A percentile compares a stretch with the other conserved stretches of the same genome.
Conservation (phyloP, 1,140 invertebrate species). For the Zaprionus davidi region DNA sequence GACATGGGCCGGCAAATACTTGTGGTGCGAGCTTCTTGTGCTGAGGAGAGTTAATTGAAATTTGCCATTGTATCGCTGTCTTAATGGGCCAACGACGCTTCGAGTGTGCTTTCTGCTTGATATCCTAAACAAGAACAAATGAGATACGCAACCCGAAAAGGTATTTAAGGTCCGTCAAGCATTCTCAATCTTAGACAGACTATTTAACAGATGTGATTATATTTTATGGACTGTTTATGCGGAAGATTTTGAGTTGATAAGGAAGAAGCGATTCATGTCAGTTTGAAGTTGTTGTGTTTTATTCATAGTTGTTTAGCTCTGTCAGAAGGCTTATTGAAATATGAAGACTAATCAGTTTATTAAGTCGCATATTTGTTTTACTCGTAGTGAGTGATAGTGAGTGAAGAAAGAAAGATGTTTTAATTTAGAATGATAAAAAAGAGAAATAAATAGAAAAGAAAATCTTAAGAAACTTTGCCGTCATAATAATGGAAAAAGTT, state of each 20-base stretch:
- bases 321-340: neutral
- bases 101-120: neutral
- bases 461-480: no score
- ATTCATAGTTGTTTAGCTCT: neutral
- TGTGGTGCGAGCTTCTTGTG: slow-evolving; percentile 4
- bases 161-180: neutral
- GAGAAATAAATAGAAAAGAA: no score
- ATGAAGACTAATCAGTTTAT: no score
- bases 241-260: neutral
- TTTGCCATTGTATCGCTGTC: slow-evolving; percentile 25
- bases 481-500: no score
- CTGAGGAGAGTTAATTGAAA: slow-evolving; percentile 32
- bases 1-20: slow-evolving; percentile 47
- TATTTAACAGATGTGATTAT: neutral
- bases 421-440: no score
- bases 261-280: neutral
- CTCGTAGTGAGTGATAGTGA: no score
- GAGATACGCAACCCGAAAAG: neutral
- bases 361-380: no score
- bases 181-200: neutral
- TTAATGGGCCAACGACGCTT: neutral
- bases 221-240: neutral
- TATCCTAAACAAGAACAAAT: neutral
- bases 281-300: neutral
- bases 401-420: no score